These are phyloP conservation scores for Eupeodes corollae DNA, from an alignment of 1,140 invertebrate species.

Conservation along the genomic window DNA sequence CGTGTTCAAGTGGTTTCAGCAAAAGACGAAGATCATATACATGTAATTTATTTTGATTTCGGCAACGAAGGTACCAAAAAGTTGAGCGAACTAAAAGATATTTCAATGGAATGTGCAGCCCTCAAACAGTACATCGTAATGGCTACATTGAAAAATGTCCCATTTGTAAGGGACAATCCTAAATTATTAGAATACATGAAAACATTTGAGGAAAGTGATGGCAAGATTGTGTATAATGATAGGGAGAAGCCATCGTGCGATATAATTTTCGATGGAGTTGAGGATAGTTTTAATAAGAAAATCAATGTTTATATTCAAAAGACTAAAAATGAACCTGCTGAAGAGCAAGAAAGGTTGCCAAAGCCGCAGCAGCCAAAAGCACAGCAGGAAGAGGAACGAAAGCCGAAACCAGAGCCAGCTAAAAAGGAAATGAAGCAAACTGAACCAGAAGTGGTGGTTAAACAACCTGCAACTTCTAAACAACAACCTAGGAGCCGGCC, in stretches of 20 bases:
- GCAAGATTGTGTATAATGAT: background rate
- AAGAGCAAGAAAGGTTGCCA: too few species aligned
- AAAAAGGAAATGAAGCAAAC: too few species aligned
- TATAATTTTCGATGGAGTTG: slow-evolving; percentile 2
- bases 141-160: slow-evolving; percentile 15
- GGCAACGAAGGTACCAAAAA: slow-evolving; percentile 6
- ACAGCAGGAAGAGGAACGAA: too few species aligned
- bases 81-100: slow-evolving; percentile 10
- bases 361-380: too few species aligned
- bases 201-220: slow-evolving; percentile 9
- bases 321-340: too few species aligned
- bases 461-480: too few species aligned
- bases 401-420: too few species aligned
- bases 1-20: slow-evolving; percentile 11
- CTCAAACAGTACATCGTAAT: slow-evolving; percentile 9
- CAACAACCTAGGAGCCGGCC: too few species aligned
- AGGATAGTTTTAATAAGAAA: background rate
- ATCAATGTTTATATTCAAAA: background rate
- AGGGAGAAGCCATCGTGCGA: slow-evolving; percentile 13
- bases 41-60: slow-evolving; percentile 16
- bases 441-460: too few species aligned
- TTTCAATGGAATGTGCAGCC: slow-evolving; percentile 12
- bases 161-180: slow-evolving; percentile 2
- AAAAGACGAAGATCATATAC: background rate
- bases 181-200: slow-evolving; percentile 4